These are phyloP conservation scores for Australoheros facetus DNA, from an alignment of 2,797 vertebrate genomes.

Conservation along the genomic window DNA sequence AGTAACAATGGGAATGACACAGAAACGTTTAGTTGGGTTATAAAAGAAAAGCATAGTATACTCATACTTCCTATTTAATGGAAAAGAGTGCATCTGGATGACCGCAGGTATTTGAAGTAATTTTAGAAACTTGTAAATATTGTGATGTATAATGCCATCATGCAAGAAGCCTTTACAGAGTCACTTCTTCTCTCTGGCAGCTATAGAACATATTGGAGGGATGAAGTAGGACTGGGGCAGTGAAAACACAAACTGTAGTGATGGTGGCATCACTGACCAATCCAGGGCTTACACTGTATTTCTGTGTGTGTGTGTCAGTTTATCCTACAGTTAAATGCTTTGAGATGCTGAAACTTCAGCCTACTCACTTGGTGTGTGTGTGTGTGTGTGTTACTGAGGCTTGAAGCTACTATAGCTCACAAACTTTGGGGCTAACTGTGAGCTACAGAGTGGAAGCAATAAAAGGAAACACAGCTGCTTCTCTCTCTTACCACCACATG, in stretches of 20 bases:
- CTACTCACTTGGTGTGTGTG: not conserved
- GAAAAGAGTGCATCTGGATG: conserved; percentile 25
- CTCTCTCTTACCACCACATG: conserved; percentile 45
- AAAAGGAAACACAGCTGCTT: conserved; percentile 41
- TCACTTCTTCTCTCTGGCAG: conserved; percentile 67
- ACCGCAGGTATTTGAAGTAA: not conserved
- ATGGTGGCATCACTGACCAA: not conserved
- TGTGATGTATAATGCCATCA: conserved; percentile 63
- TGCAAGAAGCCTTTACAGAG: conserved; percentile 57
- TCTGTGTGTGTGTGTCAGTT: conserved; percentile 14
- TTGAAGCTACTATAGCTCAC: conserved; percentile 4
- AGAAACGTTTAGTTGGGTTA: conserved; percentile 60
- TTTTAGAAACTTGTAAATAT: conserved; percentile 30
- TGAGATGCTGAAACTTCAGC: conserved; percentile 4
- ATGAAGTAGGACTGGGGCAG: conserved; percentile 24
- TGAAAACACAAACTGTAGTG: conserved; percentile 25
- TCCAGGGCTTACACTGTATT: not conserved
- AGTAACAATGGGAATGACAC: conserved; percentile 57
- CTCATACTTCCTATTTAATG: conserved; percentile 40
- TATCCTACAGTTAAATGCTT: not conserved
- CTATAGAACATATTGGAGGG: conserved; percentile 13
- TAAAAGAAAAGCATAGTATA: conserved; percentile 54
- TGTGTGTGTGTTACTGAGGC: conserved; percentile 7
- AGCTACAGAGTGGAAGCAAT: conserved; percentile 30
- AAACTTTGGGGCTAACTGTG: conserved; percentile 3